Evolutionary conservation across 2,888 invertebrate genomes (phyloP), one percentile per base, ranked within the genome.

Genomic region (Cephus runcator): DNA sequence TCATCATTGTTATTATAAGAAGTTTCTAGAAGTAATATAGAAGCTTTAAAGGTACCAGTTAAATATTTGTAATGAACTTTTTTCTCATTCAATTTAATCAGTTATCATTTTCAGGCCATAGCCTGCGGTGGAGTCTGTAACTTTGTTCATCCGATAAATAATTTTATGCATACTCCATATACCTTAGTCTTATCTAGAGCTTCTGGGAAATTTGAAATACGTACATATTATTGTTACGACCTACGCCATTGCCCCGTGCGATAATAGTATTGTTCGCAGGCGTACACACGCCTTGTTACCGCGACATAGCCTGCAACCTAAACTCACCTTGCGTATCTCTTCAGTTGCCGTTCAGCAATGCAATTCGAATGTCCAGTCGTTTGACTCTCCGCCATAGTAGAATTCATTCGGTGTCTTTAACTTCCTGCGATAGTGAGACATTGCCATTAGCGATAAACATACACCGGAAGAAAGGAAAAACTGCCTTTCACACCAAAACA

Each of bases 341-440:
- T 91, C 91, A 91, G 91, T 91, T 85, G 87, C 87, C 85, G 89
- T 83, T 84, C 83, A 86, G 81, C 88, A 84, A 75, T 85, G 83
- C 83, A 84, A 82, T 82, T 85, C 82, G 83, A 83, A 84, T 81
- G 83, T 83, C 78, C 31, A 23, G 71, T 71, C 71, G 71, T 15
- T 31, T 34, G 33, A 34, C 71, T 71, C 31, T 12, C 33, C 71
- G 56, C 23, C 56, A 6, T 56, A 56, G 23, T 56, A 56, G 23
- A 56, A 56, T 23, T 56, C 56, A 23, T 23, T 56, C 1, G 6
- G 56, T 23, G 56, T 56, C 56, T 56, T 9, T 56, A 9, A 56
- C 56, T 56, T 56, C 56, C 56, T 56, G 56, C 56, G 56, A 56
- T 56, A 56, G 23, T 6, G 56, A 56, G 9, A 56, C 23, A 56